Evolutionary conservation across 2,888 invertebrate genomes (phyloP).

Genomic region (Apoderus coryli): DNA sequence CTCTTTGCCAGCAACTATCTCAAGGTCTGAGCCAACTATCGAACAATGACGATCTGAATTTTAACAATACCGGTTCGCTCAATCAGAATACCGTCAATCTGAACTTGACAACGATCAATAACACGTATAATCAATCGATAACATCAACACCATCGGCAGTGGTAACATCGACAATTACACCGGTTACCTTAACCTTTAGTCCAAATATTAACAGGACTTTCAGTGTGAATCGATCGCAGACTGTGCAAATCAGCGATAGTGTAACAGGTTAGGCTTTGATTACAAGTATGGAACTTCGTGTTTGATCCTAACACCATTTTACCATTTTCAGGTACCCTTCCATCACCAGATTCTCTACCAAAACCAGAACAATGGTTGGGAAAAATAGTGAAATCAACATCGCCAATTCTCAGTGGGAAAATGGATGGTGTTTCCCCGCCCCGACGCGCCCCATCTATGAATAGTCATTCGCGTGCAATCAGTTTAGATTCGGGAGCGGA

Average conservation of each 20-base stretch:
- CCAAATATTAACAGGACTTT: slow-evolving; percentile 14
- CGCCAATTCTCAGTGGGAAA: no score
- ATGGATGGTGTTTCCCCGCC: slow-evolving; percentile 34
- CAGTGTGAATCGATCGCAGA: slow-evolving; percentile 5
- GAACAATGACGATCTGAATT: slow-evolving; percentile 41
- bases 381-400: slow-evolving; percentile 48
- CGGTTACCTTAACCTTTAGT: slow-evolving; percentile 15
- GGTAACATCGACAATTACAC: slow-evolving; percentile 14
- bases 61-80: slow-evolving; percentile 39
- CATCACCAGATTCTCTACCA: slow-evolving; percentile 37
- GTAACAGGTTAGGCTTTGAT: no score
- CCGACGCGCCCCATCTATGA: slow-evolving; percentile 39
- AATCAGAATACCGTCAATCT: slow-evolving; percentile 38
- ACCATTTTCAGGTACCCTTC: no score
- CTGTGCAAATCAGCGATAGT: slow-evolving; percentile 4
- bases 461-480: slow-evolving; percentile 37
- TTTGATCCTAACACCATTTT: no score
- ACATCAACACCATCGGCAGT: slow-evolving; percentile 20
- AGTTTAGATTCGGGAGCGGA: slow-evolving; percentile 37
- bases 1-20: slow-evolving; percentile 64
- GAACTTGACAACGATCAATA: slow-evolving; percentile 28
- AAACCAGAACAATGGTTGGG: slow-evolving; percentile 77
- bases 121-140: slow-evolving; percentile 25
- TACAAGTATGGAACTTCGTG: no score
- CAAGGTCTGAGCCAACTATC: slow-evolving; percentile 50